These are phyloP conservation scores for Muscidifurax raptorellus DNA, from an alignment of 1,140 invertebrate genomes.

Conservation along the genomic window DNA sequence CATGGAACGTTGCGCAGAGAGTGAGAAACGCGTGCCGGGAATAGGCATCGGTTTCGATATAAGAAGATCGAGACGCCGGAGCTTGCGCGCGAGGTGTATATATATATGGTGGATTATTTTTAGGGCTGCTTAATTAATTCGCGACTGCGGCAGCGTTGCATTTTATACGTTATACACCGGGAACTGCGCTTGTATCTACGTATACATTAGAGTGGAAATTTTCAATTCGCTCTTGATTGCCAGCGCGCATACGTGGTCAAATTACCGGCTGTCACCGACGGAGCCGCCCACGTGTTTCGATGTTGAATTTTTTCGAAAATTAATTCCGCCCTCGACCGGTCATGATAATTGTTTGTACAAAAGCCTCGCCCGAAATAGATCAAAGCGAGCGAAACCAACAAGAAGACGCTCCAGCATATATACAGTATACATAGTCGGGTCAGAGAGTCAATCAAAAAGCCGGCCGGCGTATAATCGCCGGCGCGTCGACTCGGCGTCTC, in stretches of 20 bases:
- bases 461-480: neutral
- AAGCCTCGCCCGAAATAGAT: neutral
- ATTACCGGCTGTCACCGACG: conserved; percentile 25
- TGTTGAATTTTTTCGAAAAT: neutral
- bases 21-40: neutral
- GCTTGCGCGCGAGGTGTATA: no score
- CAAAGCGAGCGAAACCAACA: neutral
- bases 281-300: neutral
- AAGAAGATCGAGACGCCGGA: conserved; percentile 1
- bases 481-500: neutral
- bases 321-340: neutral
- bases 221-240: neutral
- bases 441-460: neutral
- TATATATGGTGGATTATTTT: conserved; percentile 8
- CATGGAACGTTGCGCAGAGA: no score
- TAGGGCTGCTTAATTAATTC: neutral
- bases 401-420: no score
- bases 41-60: conserved; percentile 11
- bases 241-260: neutral
- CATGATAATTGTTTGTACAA: no score
- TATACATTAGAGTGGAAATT: neutral
- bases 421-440: neutral
- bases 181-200: no score
- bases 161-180: neutral
- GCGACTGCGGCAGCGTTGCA: neutral